Evolutionary conservation across 1,140 invertebrate species (phyloP).

Genomic region (Leptinotarsa texana): DNA sequence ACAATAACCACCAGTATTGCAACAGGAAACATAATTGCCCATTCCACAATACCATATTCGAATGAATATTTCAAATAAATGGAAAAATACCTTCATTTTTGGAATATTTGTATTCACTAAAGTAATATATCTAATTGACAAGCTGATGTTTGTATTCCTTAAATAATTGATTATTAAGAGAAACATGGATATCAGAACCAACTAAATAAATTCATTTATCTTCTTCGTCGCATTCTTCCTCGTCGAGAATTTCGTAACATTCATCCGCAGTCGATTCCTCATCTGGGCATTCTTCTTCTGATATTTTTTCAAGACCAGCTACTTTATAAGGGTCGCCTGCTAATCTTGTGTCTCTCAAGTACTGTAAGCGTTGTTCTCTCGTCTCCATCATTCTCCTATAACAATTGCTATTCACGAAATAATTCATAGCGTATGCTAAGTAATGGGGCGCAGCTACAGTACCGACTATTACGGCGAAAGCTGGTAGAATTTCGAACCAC

Average conservation of each 20-base stretch:
- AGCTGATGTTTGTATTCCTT: too few relatives aligned
- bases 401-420: slow-evolving; percentile 60
- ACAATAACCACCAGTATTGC: too few relatives aligned
- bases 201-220: background rate
- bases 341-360: slow-evolving; percentile 38
- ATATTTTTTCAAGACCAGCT: slow-evolving; percentile 22
- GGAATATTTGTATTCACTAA: too few relatives aligned
- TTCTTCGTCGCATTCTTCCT: slow-evolving; percentile 21
- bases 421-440: slow-evolving; percentile 62
- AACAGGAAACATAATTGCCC: too few relatives aligned
- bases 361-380: slow-evolving; percentile 27
- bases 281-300: slow-evolving; percentile 6
- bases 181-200: too few relatives aligned
- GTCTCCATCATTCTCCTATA: slow-evolving; percentile 34
- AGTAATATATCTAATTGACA: too few relatives aligned
- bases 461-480: slow-evolving; percentile 60
- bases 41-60: too few relatives aligned
- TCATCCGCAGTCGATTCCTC: background rate
- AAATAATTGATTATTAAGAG: too few relatives aligned
- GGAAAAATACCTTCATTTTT: too few relatives aligned
- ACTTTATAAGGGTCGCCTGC: slow-evolving; percentile 38
- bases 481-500: slow-evolving; percentile 69
- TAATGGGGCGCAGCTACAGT: slow-evolving; percentile 61
- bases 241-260: slow-evolving; percentile 4
- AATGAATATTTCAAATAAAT: too few relatives aligned